Base-by-base conservation (phyloP, 2,113 vertebrate genomes). In the Phocoena phocoena region DNA sequence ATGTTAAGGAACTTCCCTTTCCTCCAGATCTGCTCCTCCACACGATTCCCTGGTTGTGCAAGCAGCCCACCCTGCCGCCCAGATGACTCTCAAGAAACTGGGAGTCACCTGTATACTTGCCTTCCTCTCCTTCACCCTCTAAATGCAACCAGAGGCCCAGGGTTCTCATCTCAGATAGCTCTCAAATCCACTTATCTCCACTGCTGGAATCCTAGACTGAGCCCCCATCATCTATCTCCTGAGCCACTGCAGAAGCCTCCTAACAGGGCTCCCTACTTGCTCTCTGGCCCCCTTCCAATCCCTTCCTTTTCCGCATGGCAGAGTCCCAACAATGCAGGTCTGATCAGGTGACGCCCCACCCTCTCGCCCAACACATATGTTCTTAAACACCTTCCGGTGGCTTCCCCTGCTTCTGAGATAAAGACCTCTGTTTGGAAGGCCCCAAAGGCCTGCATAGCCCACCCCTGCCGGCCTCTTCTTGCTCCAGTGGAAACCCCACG, bases 391-490 rank as follows among this genome's bases (percentile, higher is more conserved):
- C 58, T 31, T 70, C 83, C 47, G 41, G 15, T 86, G 73, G 31
- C 67, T 96, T 94, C 18, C 73, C 26, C 47, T 89, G 18, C 77
- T 76, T 95, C 58, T 93, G 23, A 87, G 63, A 11, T 44, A 28
- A 88, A 93, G 62, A 93, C 31, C 13, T 85, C 41, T 53, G n/a
- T 82, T 96, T 76, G 76, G 55, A 95, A 95, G 63, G 12, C 36
- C 23, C 41, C 31, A n/a, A 90, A 95, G 36, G 10, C 70, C 44
- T 71, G 4, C 26, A 60, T 6, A 73, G 60, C 70, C 28, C 33
- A 31, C n/a, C 38, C 31, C 63, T 80, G 44, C n/a, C 92, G 53
- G 80, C 55, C 44, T 84, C 14, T 44, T 47, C n/a, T 93, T 81
- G 2, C 62, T 86, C 17, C 6, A 81, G 2, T 60, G 14, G 5